Evolutionary conservation across 1,140 invertebrate species (phyloP), one percentile per base, ranked within the genome.

Genomic region (Bombyx mandarina): DNA sequence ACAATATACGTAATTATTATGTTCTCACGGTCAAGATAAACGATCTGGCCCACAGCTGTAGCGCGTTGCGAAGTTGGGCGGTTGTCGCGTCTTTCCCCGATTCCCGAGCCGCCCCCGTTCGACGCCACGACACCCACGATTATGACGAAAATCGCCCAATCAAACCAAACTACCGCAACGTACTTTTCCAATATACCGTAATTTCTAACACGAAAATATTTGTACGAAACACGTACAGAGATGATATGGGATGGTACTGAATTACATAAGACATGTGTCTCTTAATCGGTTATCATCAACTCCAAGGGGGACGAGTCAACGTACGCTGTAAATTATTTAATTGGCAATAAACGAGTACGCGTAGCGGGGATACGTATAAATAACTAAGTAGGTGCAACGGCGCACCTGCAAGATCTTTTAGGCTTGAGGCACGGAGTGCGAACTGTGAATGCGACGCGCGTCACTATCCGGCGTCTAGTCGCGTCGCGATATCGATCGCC

Each of bases 1-100:
- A 63, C 53, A 68, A 64, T 63, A 59, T 57, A 62, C 48, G 59
- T 60, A 63, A 64, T 70, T 65, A 68, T 61, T 62, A 76, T 73
- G 63, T 63, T 79, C 82, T 86, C 81, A 86, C 82, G 79, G 79
- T 86, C 69, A 82, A 81, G 71, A 82, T 79, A 81, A 79, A 61
- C 67, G 73, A 81, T 69, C 75, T 73, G 71, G 67, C 63, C 66
- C 72, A 72, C 79, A 79, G 76, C 78, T 79, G 78, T 77, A 79
- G 76, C 70, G 75, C 69, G 71, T 48, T 59, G 69, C 60, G 69
- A 63, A 63, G 71, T 59, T 57, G 66, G 12, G 12, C 12, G 12
- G 12, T 18, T 52, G 43, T 61, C 57, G 61, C 53, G 63, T 58
- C 60, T 66, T 64, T 63, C 65, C 63, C 65, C 61, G 56, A 67